phyloP scores from a whole-genome alignment of 2,888 invertebrate genomes.

The Anthophora plumipes region DNA sequence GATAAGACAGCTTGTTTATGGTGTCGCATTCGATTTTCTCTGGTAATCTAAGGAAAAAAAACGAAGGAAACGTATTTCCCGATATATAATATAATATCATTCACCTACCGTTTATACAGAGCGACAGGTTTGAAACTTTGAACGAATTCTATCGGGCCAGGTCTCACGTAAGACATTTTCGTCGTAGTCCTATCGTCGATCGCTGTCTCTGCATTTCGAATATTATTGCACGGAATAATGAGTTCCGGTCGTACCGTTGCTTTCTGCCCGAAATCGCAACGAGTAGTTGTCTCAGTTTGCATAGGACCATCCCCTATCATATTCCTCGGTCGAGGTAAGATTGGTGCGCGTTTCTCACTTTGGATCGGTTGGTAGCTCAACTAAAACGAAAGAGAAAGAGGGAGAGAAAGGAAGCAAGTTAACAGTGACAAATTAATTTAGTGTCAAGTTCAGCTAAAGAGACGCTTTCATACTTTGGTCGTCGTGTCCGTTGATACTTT shows the following conservation, averaged over 20 bases:
- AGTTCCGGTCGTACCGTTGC: slow-evolving; percentile 64
- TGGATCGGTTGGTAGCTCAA: slow-evolving; percentile 81
- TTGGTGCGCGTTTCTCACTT: slow-evolving; percentile 76
- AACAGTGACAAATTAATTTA: background rate
- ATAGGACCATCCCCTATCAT: slow-evolving; percentile 78
- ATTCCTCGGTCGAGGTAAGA: slow-evolving; percentile 76
- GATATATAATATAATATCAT: background rate
- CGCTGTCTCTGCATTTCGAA: slow-evolving; percentile 75
- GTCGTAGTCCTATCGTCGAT: slow-evolving; percentile 80
- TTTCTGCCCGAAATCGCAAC: slow-evolving; percentile 79
- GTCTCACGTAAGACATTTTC: slow-evolving; percentile 79
- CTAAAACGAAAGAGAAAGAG: slow-evolving; percentile 62
- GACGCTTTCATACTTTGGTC: slow-evolving; percentile 75
- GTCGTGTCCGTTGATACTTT: slow-evolving; percentile 81
- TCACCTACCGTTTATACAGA: slow-evolving; percentile 74
- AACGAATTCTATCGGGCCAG: slow-evolving; percentile 72
- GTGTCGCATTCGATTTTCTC: slow-evolving; percentile 80
- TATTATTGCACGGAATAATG: slow-evolving; percentile 79
- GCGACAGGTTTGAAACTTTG: slow-evolving; percentile 79
- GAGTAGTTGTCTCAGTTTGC: slow-evolving; percentile 80
- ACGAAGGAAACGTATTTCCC: background rate
- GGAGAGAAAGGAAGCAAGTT: background rate
- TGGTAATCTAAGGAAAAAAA: slow-evolving; percentile 68
- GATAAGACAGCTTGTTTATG: slow-evolving; percentile 81
- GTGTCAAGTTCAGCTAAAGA: too few relatives aligned